Percentiles rank a stretch among this genome's conserved stretches.
These are phyloP conservation scores for Hanleya hanleyi DNA, from an alignment of 2,888 invertebrate genomes.

Conservation along the genomic window DNA sequence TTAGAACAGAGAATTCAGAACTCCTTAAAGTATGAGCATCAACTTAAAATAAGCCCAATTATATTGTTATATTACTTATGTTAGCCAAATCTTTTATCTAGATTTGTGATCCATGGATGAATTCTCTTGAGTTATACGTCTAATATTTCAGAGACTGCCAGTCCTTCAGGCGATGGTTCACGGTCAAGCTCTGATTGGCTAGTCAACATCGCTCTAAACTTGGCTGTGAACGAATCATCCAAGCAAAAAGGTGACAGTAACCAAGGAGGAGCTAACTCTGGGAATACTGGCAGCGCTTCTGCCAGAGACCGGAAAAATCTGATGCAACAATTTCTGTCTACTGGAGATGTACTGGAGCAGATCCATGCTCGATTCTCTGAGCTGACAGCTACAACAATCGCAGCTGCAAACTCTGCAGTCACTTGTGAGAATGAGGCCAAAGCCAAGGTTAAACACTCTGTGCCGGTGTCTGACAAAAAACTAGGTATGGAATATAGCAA, in stretches of 20 bases:
- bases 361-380: constrained; percentile 67
- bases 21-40: too few relatives aligned
- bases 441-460: constrained; percentile 10
- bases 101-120: too few relatives aligned
- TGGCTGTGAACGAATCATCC: not conserved
- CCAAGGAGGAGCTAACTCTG: not conserved
- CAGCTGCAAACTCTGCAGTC: constrained; percentile 65
- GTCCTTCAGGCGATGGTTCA: not conserved
- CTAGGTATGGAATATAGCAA: constrained; percentile 11
- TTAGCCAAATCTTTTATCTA: too few relatives aligned
- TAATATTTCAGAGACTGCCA: not conserved
- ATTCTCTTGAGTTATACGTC: too few relatives aligned
- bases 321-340: constrained; percentile 11
- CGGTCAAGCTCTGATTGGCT: not conserved
- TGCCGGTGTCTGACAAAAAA: not conserved
- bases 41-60: too few relatives aligned
- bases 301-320: not conserved
- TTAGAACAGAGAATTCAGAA: too few relatives aligned
- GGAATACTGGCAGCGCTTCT: not conserved
- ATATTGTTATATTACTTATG: too few relatives aligned
- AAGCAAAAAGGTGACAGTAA: not conserved
- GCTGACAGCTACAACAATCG: constrained; percentile 64
- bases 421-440: constrained; percentile 65
- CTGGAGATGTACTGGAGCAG: constrained; percentile 58
- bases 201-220: not conserved